Percentiles rank a stretch among this genome's conserved stretches.
phyloP scores from a whole-genome alignment of 35 echinoderm and acorn worm genomes.

The Apostichopus japonicus region DNA sequence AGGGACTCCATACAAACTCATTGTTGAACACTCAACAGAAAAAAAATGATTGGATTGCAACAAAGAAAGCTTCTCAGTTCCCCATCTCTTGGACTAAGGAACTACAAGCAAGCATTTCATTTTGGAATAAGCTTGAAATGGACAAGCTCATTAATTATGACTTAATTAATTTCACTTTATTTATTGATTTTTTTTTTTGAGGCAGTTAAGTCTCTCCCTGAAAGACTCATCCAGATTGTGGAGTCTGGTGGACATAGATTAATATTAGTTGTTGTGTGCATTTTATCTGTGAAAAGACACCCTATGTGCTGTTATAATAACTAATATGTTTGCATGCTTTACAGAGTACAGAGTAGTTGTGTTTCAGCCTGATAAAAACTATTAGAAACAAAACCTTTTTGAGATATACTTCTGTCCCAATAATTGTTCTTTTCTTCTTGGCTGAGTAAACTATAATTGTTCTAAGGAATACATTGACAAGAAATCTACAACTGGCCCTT shows the following conservation, averaged over 20 bases:
- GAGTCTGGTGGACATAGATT: background rate
- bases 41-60: background rate
- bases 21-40: background rate
- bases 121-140: conserved; percentile 13
- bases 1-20: conserved; percentile 1
- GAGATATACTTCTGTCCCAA: too few relatives aligned
- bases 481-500: too few relatives aligned
- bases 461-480: too few relatives aligned
- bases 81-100: background rate
- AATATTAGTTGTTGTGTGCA: background rate
- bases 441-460: too few relatives aligned
- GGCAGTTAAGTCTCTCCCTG: background rate
- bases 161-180: too few relatives aligned
- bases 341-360: too few relatives aligned
- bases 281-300: background rate
- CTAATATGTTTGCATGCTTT: background rate
- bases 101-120: background rate
- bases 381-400: too few relatives aligned
- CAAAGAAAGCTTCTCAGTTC: background rate
- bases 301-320: background rate
- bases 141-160: background rate
- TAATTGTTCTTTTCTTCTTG: too few relatives aligned
- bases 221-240: background rate
- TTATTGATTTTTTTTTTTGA: background rate
- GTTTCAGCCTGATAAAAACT: too few relatives aligned